These are phyloP conservation scores for Macrotrachela quadricornifera DNA, from an alignment of 1,140 invertebrate genomes.

Conservation along the genomic window DNA sequence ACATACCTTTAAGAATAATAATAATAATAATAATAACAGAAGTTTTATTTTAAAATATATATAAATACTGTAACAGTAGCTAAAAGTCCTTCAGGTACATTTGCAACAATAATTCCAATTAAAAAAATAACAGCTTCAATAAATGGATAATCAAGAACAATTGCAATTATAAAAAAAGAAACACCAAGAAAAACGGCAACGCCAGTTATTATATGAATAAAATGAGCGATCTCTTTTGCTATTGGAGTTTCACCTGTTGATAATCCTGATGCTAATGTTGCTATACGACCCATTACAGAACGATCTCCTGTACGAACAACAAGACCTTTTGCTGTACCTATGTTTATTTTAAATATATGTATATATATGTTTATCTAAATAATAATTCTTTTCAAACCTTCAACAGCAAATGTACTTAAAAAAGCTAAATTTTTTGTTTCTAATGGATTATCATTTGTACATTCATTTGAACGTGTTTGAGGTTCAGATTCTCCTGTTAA, in stretches of 20 bases:
- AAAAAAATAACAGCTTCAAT: slow-evolving; percentile 93
- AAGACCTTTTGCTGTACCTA: slow-evolving; percentile 63
- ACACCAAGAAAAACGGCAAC: slow-evolving; percentile 93
- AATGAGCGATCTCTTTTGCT: slow-evolving; percentile 92
- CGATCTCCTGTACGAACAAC: slow-evolving; percentile 90
- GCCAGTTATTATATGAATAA: slow-evolving; percentile 93
- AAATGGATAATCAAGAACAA: slow-evolving; percentile 90
- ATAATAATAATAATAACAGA: too few relatives aligned
- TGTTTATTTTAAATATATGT: too few relatives aligned
- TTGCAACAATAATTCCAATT: slow-evolving; percentile 92
- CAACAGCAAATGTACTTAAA: slow-evolving; percentile 46
- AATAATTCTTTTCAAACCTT: slow-evolving; percentile 25
- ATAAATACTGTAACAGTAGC: slow-evolving; percentile 65
- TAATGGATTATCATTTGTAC: slow-evolving; percentile 43
- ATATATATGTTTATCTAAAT: too few relatives aligned
- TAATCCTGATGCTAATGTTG: slow-evolving; percentile 67
- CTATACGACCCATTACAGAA: slow-evolving; percentile 95
- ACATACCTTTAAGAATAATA: slow-evolving; percentile 22
- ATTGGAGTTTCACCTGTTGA: slow-evolving; percentile 91
- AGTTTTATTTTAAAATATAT: too few relatives aligned
- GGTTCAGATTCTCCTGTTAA: slow-evolving; percentile 53
- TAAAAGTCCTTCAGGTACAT: slow-evolving; percentile 87
- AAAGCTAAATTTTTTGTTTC: slow-evolving; percentile 50
- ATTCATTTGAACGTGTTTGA: slow-evolving; percentile 37
- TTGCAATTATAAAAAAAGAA: slow-evolving; percentile 87